Evolutionary conservation across 2,888 invertebrate genomes (phyloP).

Genomic region (Aricia artaxerxes): DNA sequence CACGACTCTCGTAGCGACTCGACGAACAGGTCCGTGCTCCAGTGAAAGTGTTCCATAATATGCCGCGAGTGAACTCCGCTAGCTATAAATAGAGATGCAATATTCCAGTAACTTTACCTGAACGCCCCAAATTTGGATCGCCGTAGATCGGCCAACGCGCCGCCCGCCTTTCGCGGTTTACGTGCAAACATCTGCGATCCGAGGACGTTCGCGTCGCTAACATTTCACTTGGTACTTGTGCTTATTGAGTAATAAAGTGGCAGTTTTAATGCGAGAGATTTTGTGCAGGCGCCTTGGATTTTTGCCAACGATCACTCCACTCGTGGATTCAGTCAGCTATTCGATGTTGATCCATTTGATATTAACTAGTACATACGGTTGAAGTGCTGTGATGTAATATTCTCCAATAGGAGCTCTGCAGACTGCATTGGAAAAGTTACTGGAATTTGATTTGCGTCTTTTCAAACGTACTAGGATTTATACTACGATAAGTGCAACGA

Average conservation of each 20-base stretch:
- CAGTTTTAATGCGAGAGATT: constrained; percentile 66
- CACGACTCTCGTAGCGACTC: constrained; percentile 77
- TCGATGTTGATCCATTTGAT: constrained; percentile 50
- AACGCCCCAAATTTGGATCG: constrained; percentile 81
- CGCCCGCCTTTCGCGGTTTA: constrained; percentile 58
- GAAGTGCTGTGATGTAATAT: constrained; percentile 36
- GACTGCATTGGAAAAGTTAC: background rate
- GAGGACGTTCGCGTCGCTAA: constrained; percentile 55
- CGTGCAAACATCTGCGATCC: constrained; percentile 56
- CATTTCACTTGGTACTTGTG: constrained; percentile 55
- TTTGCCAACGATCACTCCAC: constrained; percentile 66
- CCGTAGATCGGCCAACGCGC: constrained; percentile 60
- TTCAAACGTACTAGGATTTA: constrained; percentile 12
- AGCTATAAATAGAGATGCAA: constrained; percentile 74
- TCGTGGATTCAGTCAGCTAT: constrained; percentile 61
- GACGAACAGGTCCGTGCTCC: constrained; percentile 77
- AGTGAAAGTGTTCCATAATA: constrained; percentile 67
- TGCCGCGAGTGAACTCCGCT: constrained; percentile 69
- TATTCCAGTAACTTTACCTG: constrained; percentile 79
- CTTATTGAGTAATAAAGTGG: constrained; percentile 56
- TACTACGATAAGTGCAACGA: background rate
- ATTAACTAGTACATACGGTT: constrained; percentile 43
- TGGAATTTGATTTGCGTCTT: background rate
- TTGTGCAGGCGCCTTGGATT: constrained; percentile 75
- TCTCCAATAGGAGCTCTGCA: constrained; percentile 2